Base-by-base conservation (phyloP, 2,113 vertebrate species). In the Eubucco bourcierii region DNA sequence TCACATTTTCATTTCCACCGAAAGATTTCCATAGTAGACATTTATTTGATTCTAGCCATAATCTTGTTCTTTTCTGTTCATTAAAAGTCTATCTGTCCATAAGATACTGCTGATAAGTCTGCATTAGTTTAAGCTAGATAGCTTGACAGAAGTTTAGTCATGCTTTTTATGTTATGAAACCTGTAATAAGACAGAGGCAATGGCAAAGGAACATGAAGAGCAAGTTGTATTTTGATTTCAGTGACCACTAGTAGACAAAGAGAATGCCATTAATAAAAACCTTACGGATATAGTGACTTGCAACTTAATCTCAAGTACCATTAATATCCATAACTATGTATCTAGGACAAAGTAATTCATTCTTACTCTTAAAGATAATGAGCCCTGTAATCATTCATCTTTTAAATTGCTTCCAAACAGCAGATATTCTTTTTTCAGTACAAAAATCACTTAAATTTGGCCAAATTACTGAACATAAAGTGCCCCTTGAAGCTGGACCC, bases 321-420 rank as follows among this genome's bases (percentile, higher is more conserved):
- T 71, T 87, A 82, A 33, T 56, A 85, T 44, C 34, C 47, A 4
- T 56, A 58, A 83, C 50, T 64, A 27, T 23, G 23, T 56, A 68
- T 67, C 80, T 52, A 86, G 68, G n/a, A 65, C 14, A 55, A 83
- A 67, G 37, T 39, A 71, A 63, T 89, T 83, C 80, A 77, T 84
- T 92, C 53, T 67, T 77, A 52, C 60, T 74, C 33, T 86, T 87
- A 66, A 86, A 84, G 25, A 87, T 37, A 93, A 79, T 12, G 15
- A 77, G 46, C 59, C 11, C 31, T 68, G 19, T 27, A 89, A 63
- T 71, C 4, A 60, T 41, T 77, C 68, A 15, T 31, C 79, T 80
- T 80, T 74, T 78, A 33, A n/a, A 15, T 52, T 83, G 33, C 53
- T 74, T 60, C 17, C 47, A 85, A 95, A 94, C 19, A 58, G 25